phyloP scores from a whole-genome alignment of 2,113 vertebrate species.

The Xiphophorus couchianus region DNA sequence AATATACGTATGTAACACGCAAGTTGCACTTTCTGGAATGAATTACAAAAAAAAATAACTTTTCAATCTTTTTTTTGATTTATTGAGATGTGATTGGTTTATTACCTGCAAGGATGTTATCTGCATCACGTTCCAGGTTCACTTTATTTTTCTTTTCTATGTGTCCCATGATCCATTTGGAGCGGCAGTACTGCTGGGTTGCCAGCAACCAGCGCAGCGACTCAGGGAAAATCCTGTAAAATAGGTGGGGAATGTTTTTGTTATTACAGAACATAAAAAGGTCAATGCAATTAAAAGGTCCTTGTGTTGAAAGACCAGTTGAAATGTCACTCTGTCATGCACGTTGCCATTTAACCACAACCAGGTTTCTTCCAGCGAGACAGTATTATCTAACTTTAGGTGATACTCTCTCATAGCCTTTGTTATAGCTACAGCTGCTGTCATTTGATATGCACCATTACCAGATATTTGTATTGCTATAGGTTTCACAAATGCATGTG shows the following conservation, averaged over 20 bases:
- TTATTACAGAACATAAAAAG: constrained; percentile 35
- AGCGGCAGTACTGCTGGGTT: constrained; percentile 90
- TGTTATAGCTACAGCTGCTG: not conserved
- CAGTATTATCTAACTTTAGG: not conserved
- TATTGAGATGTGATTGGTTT: not conserved
- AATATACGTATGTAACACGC: not conserved
- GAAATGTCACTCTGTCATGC: constrained; percentile 1
- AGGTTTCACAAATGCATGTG: constrained; percentile 4
- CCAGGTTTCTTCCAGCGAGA: not conserved
- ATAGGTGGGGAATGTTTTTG: constrained; percentile 30
- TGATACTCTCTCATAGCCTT: not conserved
- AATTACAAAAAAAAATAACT: not conserved
- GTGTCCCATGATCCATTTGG: constrained; percentile 89
- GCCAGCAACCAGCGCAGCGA: constrained; percentile 96
- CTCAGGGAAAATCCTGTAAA: constrained; percentile 91
- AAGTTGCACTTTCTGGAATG: not conserved
- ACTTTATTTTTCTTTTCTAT: constrained; percentile 87
- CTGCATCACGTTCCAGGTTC: constrained; percentile 81
- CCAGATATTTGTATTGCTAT: not conserved
- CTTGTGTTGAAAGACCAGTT: constrained; percentile 10
- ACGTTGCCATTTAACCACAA: constrained; percentile 4
- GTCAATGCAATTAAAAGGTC: constrained; percentile 1
- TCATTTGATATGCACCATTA: constrained; percentile 2
- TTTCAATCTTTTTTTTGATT: too few relatives aligned
- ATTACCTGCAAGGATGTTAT: constrained; percentile 88